These are phyloP conservation scores for Eristalinus aeneus DNA, from an alignment of 2,888 invertebrate species.

Conservation along the genomic window DNA sequence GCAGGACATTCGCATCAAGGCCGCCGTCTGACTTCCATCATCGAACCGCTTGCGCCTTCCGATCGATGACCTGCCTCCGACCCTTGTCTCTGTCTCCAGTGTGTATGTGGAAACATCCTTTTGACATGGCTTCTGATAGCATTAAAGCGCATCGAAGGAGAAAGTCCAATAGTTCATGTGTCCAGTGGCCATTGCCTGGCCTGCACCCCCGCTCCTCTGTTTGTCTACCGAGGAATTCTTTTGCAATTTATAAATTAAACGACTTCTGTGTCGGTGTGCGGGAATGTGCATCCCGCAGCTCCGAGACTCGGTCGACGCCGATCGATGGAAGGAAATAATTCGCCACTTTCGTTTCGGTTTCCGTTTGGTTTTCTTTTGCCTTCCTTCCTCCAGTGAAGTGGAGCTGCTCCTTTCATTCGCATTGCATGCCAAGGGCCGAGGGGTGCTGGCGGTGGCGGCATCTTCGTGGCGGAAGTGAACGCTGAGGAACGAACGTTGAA, in stretches of 20 bases:
- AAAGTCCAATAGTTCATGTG: slow-evolving; percentile 23
- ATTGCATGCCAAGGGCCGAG: background rate
- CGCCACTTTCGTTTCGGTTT: slow-evolving; percentile 63
- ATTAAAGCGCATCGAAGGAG: slow-evolving; percentile 32
- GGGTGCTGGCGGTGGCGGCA: slow-evolving; percentile 27
- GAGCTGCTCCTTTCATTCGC: slow-evolving; percentile 9
- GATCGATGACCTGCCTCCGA: background rate
- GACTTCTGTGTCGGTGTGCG: background rate
- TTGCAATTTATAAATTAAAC: slow-evolving; percentile 62
- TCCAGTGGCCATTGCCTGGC: slow-evolving; percentile 24
- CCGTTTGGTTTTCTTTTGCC: slow-evolving; percentile 46
- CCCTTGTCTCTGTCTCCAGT: background rate
- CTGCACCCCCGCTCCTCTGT: background rate
- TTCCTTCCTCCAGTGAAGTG: background rate
- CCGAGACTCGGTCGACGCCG: background rate
- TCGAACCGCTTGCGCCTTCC: background rate
- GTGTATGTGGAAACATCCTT: slow-evolving; percentile 26
- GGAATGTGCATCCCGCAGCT: slow-evolving; percentile 27
- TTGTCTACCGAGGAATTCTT: slow-evolving; percentile 52
- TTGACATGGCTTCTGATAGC: slow-evolving; percentile 31
- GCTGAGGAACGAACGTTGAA: slow-evolving; percentile 46
- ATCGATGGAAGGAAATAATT: slow-evolving; percentile 66
- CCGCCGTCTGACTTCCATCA: too few species aligned
- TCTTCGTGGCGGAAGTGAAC: slow-evolving; percentile 42
- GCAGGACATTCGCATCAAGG: background rate